phyloP scores from a whole-genome alignment of 2,888 invertebrate genomes.

The Morpho helenor region DNA sequence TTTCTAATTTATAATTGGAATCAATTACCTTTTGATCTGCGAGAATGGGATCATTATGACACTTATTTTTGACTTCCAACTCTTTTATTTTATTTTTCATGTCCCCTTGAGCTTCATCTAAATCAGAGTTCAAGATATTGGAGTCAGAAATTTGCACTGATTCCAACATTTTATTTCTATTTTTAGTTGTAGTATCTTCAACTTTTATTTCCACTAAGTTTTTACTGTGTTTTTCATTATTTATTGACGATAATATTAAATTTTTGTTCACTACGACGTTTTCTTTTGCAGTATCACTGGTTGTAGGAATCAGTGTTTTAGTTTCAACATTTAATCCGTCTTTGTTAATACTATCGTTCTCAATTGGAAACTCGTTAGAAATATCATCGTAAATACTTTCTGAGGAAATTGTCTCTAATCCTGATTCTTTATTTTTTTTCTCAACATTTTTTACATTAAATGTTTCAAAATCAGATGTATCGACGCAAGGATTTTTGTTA shows the following conservation, averaged over 20 bases:
- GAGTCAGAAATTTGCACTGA: no score
- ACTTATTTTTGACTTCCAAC: no score
- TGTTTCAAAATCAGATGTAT: slow-evolving; percentile 51
- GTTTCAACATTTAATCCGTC: not conserved
- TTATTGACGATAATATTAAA: not conserved
- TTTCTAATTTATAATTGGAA: no score
- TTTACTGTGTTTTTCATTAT: not conserved
- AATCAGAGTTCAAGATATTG: no score
- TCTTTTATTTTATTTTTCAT: no score
- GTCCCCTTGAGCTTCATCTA: no score
- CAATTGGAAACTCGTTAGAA: not conserved
- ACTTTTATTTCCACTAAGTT: not conserved
- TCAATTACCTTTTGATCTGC: no score
- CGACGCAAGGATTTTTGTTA: slow-evolving; percentile 22
- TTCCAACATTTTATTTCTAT: no score
- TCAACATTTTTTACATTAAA: slow-evolving; percentile 25
- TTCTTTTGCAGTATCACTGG: not conserved
- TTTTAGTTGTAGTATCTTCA: no score
- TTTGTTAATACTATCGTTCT: not conserved
- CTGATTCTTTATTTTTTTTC: not conserved
- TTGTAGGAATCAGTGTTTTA: slow-evolving; percentile 5
- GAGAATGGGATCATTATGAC: no score
- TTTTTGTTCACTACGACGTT: not conserved
- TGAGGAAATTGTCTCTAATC: not conserved
- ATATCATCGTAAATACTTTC: not conserved